Evolutionary conservation across 2,797 vertebrate species (phyloP).

Genomic region (Australoheros facetus): DNA sequence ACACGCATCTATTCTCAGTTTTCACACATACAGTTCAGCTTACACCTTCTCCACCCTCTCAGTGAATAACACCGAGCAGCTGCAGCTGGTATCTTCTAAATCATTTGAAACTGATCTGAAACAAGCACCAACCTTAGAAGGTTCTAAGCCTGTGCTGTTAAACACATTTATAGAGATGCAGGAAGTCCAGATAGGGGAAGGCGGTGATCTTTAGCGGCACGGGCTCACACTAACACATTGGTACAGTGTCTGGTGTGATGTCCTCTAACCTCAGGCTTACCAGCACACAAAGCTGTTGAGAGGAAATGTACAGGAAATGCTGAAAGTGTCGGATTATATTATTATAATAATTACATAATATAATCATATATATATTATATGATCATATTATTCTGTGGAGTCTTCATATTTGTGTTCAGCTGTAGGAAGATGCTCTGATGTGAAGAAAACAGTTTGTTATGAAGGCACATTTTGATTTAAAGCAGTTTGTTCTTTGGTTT

Average conservation of each 20-base stretch:
- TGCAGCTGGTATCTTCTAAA: background rate
- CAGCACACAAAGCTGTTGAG: background rate
- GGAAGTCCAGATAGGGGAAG: fast-evolving
- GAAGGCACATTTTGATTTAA: background rate
- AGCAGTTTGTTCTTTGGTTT: fast-evolving
- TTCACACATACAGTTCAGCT: too few species aligned
- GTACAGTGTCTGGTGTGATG: fast-evolving
- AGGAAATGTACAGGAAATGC: background rate
- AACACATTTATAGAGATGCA: background rate
- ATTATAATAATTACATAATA: too few species aligned
- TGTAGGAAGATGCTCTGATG: background rate
- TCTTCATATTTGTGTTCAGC: fast-evolving
- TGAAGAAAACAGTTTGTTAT: background rate
- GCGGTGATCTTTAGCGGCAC: too few species aligned
- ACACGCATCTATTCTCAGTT: too few species aligned
- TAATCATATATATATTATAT: too few species aligned
- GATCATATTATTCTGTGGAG: background rate
- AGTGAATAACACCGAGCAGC: background rate
- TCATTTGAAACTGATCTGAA: background rate
- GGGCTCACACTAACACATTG: background rate
- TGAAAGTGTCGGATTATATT: background rate
- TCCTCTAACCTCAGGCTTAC: background rate
- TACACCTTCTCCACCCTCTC: too few species aligned
- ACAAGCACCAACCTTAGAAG: background rate
- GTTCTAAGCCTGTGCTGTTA: fast-evolving